Percentiles rank a stretch among this genome's conserved stretches.
These are phyloP conservation scores for Seriola rivoliana DNA, from an alignment of 2,113 vertebrate species.

Conservation along the genomic window DNA sequence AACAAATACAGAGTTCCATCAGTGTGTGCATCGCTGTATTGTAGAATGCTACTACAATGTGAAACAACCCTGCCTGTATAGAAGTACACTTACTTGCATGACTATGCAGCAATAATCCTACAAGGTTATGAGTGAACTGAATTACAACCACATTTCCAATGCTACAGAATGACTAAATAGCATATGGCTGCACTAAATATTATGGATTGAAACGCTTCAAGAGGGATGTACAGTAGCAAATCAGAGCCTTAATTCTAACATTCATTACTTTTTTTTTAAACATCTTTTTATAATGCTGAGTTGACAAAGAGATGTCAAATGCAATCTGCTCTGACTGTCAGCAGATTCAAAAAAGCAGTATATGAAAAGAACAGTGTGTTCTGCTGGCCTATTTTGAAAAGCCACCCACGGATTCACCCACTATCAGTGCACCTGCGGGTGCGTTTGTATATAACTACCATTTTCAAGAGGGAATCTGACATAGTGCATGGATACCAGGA, in stretches of 20 bases:
- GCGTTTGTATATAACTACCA: constrained; percentile 14
- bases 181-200: neutral
- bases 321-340: constrained; percentile 20
- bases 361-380: constrained; percentile 55
- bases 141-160: neutral
- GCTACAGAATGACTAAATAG: neutral
- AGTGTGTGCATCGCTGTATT: neutral
- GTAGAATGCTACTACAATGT: neutral
- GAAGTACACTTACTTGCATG: neutral
- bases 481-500: constrained; percentile 10
- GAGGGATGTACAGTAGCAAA: neutral
- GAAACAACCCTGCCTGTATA: too few species aligned
- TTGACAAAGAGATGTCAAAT: constrained; percentile 43
- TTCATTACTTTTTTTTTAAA: constrained; percentile 17
- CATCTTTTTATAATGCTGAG: constrained; percentile 14
- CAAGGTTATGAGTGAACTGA: neutral
- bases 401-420: constrained; percentile 55
- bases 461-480: constrained; percentile 33
- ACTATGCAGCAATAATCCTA: neutral
- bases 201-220: neutral
- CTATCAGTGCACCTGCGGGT: constrained; percentile 52
- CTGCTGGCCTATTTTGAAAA: constrained; percentile 65
- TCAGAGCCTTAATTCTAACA: neutral
- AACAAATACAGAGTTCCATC: neutral
- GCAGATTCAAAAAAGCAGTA: constrained; percentile 29